Conservation (phyloP, 2,113 vertebrate genomes). For the Brachyhypopomus gauderio region DNA sequence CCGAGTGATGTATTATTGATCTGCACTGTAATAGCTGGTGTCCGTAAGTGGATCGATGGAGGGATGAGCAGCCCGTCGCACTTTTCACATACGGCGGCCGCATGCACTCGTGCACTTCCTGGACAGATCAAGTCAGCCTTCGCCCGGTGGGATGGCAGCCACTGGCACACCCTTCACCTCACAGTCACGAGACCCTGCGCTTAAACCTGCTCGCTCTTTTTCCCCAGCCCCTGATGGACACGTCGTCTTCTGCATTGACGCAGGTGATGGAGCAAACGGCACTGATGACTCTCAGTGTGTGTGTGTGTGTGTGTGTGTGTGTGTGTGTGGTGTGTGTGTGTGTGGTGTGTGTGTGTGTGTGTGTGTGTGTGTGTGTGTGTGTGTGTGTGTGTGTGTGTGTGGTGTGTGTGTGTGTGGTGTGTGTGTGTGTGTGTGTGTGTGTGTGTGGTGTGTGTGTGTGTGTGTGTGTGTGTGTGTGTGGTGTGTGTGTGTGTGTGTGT, state of each 20-base stretch:
- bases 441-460: not conserved
- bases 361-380: not conserved
- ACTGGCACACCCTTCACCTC: not conserved
- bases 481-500: not conserved
- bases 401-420: too few relatives aligned
- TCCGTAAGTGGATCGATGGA: slow-evolving; percentile 16
- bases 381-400: not conserved
- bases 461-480: not conserved
- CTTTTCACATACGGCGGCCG: not conserved
- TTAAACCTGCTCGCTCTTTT: not conserved
- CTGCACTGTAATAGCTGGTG: slow-evolving; percentile 23
- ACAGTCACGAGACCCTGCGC: not conserved
- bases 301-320: not conserved
- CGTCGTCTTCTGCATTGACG: not conserved
- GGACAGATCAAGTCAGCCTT: slow-evolving; percentile 1
- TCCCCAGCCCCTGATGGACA: not conserved
- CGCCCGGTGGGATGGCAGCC: not conserved
- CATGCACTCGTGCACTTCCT: slow-evolving; percentile 1
- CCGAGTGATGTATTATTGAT: slow-evolving; percentile 46
- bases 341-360: not conserved
- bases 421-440: not conserved
- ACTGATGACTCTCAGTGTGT: not conserved
- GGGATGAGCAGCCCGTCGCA: slow-evolving; percentile 19
- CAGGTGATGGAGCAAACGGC: not conserved
- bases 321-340: too few relatives aligned